Evolutionary conservation across 2,113 vertebrate species (phyloP).

Genomic region (Eonycteris spelaea): DNA sequence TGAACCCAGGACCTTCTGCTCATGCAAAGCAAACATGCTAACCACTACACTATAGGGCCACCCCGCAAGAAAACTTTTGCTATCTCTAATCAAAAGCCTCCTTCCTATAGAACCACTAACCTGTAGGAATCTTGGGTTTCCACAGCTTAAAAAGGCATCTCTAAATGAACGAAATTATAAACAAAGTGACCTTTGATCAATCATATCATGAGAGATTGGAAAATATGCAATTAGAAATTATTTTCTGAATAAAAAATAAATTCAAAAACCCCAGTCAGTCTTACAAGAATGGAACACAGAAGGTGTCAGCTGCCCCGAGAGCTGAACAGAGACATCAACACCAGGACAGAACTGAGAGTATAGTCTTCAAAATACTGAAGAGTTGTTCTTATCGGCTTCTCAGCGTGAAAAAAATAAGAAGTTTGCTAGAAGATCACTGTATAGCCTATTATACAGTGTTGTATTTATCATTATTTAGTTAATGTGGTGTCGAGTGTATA

Average conservation of each 20-base stretch:
- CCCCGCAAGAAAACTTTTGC: neutral
- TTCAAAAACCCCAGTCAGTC: neutral
- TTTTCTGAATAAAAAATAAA: neutral
- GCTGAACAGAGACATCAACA: neutral
- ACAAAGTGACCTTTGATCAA: neutral
- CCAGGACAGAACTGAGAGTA: neutral
- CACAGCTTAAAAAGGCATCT: neutral
- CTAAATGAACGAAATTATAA: neutral
- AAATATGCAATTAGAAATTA: neutral
- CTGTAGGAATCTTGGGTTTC: neutral
- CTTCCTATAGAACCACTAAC: neutral
- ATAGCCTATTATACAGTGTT: neutral
- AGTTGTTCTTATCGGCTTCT: neutral
- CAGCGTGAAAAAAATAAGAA: neutral
- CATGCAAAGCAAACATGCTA: no score
- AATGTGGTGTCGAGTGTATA: neutral
- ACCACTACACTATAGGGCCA: no score
- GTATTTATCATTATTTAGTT: neutral
- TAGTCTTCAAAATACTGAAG: neutral
- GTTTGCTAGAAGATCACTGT: neutral
- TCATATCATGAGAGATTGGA: neutral
- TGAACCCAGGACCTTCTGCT: no score
- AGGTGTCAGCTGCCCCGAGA: neutral
- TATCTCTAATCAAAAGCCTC: neutral
- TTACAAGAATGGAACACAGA: neutral